Evolutionary conservation across 1,140 invertebrate species (phyloP), one percentile per base, ranked within the genome.

Genomic region (Proctacanthus coquilletti): DNA sequence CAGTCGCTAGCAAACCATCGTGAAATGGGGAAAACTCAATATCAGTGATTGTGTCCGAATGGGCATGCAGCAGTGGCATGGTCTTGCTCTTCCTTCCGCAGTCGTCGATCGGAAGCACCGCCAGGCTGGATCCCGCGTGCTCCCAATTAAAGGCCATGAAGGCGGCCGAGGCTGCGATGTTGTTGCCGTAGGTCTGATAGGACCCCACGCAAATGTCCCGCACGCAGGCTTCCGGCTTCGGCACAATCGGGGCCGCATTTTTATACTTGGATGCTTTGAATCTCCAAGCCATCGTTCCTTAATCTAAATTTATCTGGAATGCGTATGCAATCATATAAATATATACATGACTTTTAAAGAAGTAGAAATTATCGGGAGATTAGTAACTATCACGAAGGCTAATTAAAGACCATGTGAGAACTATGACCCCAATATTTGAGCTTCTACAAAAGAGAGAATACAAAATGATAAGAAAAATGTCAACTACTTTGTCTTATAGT

Each of bases 211-310:
- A 80, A 40, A 95, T 77, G 55, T 93, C 87, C 44, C 82, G 69
- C 45, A 95, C 80, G 63, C 84, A 88, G 41, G 82, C 78, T 67
- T 93, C 88, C 42, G 82, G 80, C 58, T 89, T 92, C 8, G 86
- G 85, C 45, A 89, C 79, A 54, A 91, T 88, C 18, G 88, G 86
- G 44, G 84, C 79, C 41, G 88, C 84, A 83, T 95, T 94, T 74
- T 93, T 93, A 62, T 89, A 95, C 60, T 95, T 94, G 38, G 88
- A 93, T 56, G 84, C 84, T 72, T 94, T 94, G 65, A 94, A 93
- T 65, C 86, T 71, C 85, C 86, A 93, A 63, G 84, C 84, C 84
- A 87, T 88, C n/a, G n/a, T n/a, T n/a, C n/a, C n/a, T n/a, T n/a
- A n/a, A n/a, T n/a, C n/a, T n/a, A n/a, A n/a, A n/a, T n/a, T n/a